These are phyloP conservation scores for Glyphotaelius pellucidus DNA, from an alignment of 2,888 invertebrate genomes.

Conservation along the genomic window DNA sequence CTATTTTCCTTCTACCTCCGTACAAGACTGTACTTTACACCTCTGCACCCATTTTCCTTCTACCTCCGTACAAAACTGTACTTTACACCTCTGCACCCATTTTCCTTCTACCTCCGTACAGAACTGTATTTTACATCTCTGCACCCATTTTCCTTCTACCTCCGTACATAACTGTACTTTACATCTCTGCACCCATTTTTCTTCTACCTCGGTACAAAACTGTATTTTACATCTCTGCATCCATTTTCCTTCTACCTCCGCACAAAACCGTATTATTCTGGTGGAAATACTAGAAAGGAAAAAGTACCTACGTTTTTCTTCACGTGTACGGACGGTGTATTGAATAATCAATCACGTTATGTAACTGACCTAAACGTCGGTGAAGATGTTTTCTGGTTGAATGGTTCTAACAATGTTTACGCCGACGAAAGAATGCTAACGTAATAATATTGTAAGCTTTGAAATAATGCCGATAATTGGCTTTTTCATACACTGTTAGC, in stretches of 20 bases:
- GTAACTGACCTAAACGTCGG: neutral
- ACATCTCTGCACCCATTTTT: no score
- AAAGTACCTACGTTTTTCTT: neutral
- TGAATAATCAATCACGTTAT: slow-evolving; percentile 2
- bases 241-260: no score
- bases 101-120: no score
- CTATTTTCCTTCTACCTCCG: neutral
- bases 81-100: no score
- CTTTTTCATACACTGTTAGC: neutral
- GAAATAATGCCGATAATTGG: neutral
- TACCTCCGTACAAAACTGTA: neutral
- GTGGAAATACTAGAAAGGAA: neutral
- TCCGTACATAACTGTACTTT: no score
- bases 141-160: no score
- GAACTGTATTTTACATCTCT: no score
- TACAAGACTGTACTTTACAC: neutral
- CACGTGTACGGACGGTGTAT: neutral
- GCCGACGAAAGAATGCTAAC: neutral
- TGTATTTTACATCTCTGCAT: no score
- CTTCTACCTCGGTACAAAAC: no score
- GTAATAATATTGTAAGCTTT: neutral
- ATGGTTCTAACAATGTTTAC: neutral
- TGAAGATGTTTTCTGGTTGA: neutral
- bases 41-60: neutral
- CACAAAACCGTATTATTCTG: neutral